phyloP scores from a whole-genome alignment of 2,888 invertebrate species.

The Diarsia dahlii region DNA sequence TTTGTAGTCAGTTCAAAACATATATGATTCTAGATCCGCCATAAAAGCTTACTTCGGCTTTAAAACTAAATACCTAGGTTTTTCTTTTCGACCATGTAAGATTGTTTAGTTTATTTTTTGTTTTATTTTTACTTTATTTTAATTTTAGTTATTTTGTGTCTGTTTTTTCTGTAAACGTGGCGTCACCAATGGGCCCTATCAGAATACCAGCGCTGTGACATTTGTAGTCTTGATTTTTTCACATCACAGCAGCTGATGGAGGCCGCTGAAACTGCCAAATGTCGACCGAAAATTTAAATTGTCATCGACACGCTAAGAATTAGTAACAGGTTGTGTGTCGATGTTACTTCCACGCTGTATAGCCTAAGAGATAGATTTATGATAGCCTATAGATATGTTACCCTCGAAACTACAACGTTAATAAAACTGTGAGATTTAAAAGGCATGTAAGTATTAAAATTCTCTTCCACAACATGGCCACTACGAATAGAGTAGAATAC shows the following conservation, averaged over 20 bases:
- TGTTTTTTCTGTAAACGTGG: too few relatives aligned
- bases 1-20: background rate
- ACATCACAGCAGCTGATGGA: too few relatives aligned
- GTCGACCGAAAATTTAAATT: too few relatives aligned
- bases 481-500: constrained; percentile 54
- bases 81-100: background rate
- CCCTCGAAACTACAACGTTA: constrained; percentile 11
- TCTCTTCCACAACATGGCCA: constrained; percentile 35
- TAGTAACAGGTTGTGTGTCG: background rate
- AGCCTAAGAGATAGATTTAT: constrained; percentile 11
- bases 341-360: background rate
- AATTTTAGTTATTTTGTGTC: too few relatives aligned
- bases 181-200: too few relatives aligned
- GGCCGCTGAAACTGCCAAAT: too few relatives aligned
- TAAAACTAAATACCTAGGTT: background rate
- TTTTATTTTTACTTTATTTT: too few relatives aligned
- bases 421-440: constrained; percentile 65
- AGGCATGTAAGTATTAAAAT: constrained; percentile 32
- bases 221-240: too few relatives aligned
- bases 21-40: background rate
- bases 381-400: constrained; percentile 52
- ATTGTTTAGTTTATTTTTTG: too few relatives aligned
- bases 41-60: background rate
- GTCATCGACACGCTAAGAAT: too few relatives aligned
- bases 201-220: too few relatives aligned